These are phyloP conservation scores for Apeira syringaria DNA, from an alignment of 2,888 invertebrate genomes.

Conservation along the genomic window DNA sequence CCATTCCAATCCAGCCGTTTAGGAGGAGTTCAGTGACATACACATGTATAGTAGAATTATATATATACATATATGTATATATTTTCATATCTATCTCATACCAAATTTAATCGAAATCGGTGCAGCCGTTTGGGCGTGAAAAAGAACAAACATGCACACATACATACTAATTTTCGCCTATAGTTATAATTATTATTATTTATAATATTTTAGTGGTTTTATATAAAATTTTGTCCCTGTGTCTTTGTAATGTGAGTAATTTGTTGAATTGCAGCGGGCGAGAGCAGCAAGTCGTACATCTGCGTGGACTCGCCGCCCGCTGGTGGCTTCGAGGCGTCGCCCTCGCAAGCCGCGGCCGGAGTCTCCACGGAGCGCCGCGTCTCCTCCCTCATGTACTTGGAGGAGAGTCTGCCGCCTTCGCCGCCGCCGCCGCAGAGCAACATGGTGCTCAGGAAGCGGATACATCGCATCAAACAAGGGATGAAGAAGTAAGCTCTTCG, in stretches of 20 bases:
- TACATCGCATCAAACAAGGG: conserved; percentile 94
- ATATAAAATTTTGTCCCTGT: too few relatives aligned
- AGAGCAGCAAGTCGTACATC: conserved; percentile 82
- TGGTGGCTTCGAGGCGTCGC: conserved; percentile 76
- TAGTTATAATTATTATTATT: too few relatives aligned
- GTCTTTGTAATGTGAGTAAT: background rate
- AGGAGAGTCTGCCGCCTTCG: conserved; percentile 77
- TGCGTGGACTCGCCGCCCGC: conserved; percentile 84
- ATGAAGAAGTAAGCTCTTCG: conserved; percentile 87
- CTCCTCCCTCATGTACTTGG: conserved; percentile 63
- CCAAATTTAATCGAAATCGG: too few relatives aligned
- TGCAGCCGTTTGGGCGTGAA: too few relatives aligned
- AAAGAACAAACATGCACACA: too few relatives aligned
- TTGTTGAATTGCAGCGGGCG: conserved; percentile 66
- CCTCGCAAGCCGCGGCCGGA: conserved; percentile 72
- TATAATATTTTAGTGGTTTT: too few relatives aligned
- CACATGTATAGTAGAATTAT: too few relatives aligned
- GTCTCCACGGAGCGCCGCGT: conserved; percentile 73
- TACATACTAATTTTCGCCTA: too few relatives aligned
- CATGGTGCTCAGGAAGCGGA: conserved; percentile 93
- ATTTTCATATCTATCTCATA: too few relatives aligned
- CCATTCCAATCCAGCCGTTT: too few relatives aligned
- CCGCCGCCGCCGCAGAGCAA: conserved; percentile 91
- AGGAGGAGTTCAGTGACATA: too few relatives aligned
- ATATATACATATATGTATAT: too few relatives aligned